Conservation (phyloP, 2,888 invertebrate genomes). For the Esperia sulphurella region DNA sequence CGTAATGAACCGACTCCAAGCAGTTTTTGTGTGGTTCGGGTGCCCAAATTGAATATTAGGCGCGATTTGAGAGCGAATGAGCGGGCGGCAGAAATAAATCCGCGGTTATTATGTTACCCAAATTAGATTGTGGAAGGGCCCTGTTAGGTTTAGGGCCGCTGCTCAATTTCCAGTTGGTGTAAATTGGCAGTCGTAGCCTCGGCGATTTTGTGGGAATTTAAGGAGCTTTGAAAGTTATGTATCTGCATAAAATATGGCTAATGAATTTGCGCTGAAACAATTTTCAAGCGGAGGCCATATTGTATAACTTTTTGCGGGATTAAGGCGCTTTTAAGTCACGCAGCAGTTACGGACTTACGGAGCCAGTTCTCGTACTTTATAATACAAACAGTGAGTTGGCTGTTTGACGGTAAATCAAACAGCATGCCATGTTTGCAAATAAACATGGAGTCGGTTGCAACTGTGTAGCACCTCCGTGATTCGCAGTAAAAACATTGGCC, state of each 20-base stretch:
- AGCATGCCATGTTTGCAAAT: constrained; percentile 59
- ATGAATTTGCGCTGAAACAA: constrained; percentile 5
- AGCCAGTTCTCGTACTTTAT: constrained; percentile 32
- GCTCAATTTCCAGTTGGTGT: constrained; percentile 67
- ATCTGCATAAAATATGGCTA: constrained; percentile 18
- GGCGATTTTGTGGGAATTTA: constrained; percentile 55
- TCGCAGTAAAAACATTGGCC: constrained; percentile 66
- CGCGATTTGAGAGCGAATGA: constrained; percentile 75
- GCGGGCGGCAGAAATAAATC: constrained; percentile 74
- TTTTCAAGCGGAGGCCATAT: neutral
- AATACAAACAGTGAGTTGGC: constrained; percentile 49
- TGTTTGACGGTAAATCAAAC: constrained; percentile 59
- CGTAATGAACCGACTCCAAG: constrained; percentile 76
- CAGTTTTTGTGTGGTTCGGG: constrained; percentile 76
- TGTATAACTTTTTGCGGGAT: constrained; percentile 1
- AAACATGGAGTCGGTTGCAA: constrained; percentile 56
- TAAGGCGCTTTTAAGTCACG: constrained; percentile 1
- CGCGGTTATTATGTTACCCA: constrained; percentile 75
- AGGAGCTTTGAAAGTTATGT: constrained; percentile 44
- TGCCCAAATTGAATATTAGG: constrained; percentile 78
- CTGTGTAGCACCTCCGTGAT: constrained; percentile 66
- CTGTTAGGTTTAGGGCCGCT: constrained; percentile 57
- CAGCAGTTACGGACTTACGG: neutral
- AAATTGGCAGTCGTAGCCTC: constrained; percentile 63
- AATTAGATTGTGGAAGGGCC: constrained; percentile 71